These are phyloP conservation scores for Apantesis nais DNA, from an alignment of 2,888 invertebrate genomes.

Conservation along the genomic window DNA sequence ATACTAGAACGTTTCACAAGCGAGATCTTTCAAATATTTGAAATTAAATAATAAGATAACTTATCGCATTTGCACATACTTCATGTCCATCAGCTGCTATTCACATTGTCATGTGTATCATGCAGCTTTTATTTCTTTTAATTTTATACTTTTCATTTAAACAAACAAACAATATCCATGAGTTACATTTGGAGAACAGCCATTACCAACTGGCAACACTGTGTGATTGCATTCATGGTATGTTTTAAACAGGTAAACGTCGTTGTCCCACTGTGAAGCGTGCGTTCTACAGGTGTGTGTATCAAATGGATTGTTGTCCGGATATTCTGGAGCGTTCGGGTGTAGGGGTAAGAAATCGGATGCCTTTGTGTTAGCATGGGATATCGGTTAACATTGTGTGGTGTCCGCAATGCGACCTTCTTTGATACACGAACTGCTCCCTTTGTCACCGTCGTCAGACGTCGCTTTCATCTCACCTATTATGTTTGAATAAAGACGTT, in stretches of 20 bases:
- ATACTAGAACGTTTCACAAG: not conserved
- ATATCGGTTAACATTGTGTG: conserved; percentile 33
- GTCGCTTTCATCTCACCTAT: conserved; percentile 10
- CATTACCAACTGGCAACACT: not conserved
- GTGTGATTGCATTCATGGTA: conserved; percentile 9
- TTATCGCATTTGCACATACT: not conserved
- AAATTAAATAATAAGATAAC: too few relatives aligned
- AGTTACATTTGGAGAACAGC: not conserved
- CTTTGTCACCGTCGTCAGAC: conserved; percentile 16
- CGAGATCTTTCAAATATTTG: not conserved
- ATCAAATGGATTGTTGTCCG: not conserved
- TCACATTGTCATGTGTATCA: not conserved
- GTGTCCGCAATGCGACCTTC: conserved; percentile 24
- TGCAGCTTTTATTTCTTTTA: not conserved
- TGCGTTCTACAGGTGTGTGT: conserved; percentile 15
- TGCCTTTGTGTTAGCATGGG: conserved; percentile 38
- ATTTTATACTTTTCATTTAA: conserved; percentile 25
- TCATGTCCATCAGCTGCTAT: too few relatives aligned
- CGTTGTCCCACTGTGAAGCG: not conserved
- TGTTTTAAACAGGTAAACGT: not conserved
- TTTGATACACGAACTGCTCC: conserved; percentile 23
- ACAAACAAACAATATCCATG: not conserved
- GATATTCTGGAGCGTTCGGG: conserved; percentile 2
- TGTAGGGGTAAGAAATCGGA: conserved; percentile 31
- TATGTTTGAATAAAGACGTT: conserved; percentile 12